A percentile compares a stretch with the other conserved stretches of the same genome.
Conservation (phyloP, 2,888 invertebrate species). For the Hyposoter didymator region DNA sequence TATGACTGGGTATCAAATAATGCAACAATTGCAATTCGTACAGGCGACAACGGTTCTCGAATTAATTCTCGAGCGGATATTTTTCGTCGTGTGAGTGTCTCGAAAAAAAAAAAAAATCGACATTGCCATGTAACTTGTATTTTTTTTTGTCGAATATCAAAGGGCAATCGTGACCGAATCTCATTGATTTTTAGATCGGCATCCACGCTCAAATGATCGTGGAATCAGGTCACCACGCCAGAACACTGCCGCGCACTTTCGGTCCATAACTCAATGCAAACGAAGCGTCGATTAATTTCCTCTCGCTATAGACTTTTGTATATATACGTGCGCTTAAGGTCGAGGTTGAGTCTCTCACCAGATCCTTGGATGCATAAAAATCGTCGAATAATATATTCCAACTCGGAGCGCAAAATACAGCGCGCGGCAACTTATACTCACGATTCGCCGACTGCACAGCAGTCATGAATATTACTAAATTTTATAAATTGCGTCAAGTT, state of each 20-base stretch:
- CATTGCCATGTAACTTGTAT: neutral
- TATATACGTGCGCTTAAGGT: neutral
- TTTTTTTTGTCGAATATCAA: conserved; percentile 3
- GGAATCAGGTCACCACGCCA: conserved; percentile 33
- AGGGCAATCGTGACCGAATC: conserved; percentile 55
- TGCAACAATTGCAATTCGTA: neutral
- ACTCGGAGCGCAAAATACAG: conserved; percentile 35
- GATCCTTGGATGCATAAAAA: conserved; percentile 30
- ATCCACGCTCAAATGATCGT: conserved; percentile 36
- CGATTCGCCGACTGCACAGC: neutral
- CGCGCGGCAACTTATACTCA: neutral
- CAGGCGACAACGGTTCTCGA: conserved; percentile 5
- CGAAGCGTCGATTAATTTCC: conserved; percentile 16
- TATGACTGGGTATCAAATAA: neutral
- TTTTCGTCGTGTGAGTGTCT: neutral
- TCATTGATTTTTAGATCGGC: conserved; percentile 46
- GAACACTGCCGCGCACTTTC: conserved; percentile 24
- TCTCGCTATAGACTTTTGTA: neutral
- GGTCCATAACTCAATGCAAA: conserved; percentile 33
- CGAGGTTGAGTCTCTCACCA: conserved; percentile 18
- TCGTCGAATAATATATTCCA: conserved; percentile 33
- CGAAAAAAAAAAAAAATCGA: conserved; percentile 7
- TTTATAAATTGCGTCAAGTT: neutral
- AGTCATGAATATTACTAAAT: neutral
- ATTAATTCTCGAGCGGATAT: conserved; percentile 14